These are phyloP conservation scores for Dasypogon diadema DNA, from an alignment of 2,888 invertebrate genomes.

Conservation along the genomic window DNA sequence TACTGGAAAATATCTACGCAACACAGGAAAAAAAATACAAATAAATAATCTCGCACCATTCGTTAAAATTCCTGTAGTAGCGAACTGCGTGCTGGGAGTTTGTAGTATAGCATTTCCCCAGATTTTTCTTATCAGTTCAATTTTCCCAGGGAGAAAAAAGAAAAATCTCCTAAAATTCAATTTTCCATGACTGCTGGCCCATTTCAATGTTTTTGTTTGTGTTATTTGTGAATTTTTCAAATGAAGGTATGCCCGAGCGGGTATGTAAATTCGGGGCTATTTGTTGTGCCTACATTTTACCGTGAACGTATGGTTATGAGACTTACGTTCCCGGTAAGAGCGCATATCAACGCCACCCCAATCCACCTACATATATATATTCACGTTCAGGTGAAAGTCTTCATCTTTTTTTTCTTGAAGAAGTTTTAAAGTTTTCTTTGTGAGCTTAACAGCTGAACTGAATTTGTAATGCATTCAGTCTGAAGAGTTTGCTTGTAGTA, in stretches of 20 bases:
- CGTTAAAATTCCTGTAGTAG: too few species aligned
- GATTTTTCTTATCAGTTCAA: constrained; percentile 43
- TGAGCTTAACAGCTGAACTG: background rate
- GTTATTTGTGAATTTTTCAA: constrained; percentile 37
- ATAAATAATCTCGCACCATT: background rate
- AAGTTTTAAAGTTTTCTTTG: background rate
- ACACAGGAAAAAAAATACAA: background rate
- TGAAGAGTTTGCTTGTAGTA: too few species aligned
- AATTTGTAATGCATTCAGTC: background rate
- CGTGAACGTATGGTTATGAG: constrained; percentile 7
- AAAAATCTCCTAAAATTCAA: constrained; percentile 33
- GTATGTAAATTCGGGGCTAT: constrained; percentile 29
- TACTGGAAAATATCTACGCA: background rate
- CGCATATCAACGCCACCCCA: too few species aligned
- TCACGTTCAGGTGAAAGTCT: constrained; percentile 9
- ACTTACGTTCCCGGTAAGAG: background rate
- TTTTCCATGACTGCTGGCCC: constrained; percentile 25
- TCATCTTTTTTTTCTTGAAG: background rate
- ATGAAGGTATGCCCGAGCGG: constrained; percentile 1
- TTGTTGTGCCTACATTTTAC: constrained; percentile 24
- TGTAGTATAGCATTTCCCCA: constrained; percentile 16
- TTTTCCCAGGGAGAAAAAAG: constrained; percentile 7
- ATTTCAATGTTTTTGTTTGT: constrained; percentile 19
- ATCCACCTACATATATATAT: background rate
- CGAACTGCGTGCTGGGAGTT: background rate